These are phyloP conservation scores for Clusia tigrina DNA, from an alignment of 2,888 invertebrate genomes.

Conservation along the genomic window DNA sequence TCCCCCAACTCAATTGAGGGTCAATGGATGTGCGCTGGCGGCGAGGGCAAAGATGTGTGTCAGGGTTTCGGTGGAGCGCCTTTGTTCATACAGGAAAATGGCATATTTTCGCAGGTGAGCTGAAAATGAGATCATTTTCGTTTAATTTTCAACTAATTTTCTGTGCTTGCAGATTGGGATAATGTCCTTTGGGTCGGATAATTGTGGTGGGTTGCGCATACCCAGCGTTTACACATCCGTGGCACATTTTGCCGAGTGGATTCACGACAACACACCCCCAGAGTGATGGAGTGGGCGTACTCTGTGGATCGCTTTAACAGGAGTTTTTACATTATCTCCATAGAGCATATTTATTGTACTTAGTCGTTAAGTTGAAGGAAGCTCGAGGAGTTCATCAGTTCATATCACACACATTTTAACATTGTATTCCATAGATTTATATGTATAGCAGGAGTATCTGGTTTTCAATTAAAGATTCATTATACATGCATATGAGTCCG, in stretches of 20 bases:
- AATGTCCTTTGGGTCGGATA: slow-evolving; percentile 81
- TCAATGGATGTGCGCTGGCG: slow-evolving; percentile 76
- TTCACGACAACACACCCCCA: slow-evolving; percentile 73
- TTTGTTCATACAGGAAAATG: slow-evolving; percentile 70
- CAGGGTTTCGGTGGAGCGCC: slow-evolving; percentile 84
- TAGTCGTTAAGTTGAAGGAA: not conserved
- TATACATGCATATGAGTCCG: no score
- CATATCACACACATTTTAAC: no score
- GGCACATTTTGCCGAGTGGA: slow-evolving; percentile 79
- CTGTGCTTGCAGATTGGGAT: slow-evolving; percentile 73
- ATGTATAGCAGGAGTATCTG: no score
- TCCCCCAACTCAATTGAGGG: slow-evolving; percentile 68
- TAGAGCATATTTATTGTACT: not conserved
- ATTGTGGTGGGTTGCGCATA: slow-evolving; percentile 76
- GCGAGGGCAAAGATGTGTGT: slow-evolving; percentile 79
- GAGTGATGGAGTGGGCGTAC: slow-evolving; percentile 43
- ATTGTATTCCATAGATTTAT: no score
- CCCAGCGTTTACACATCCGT: slow-evolving; percentile 82
- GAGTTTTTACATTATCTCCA: not conserved
- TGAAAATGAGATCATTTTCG: not conserved
- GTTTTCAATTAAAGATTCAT: no score
- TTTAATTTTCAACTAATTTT: not conserved
- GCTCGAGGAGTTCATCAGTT: no score
- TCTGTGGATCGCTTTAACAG: not conserved
- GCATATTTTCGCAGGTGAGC: slow-evolving; percentile 72